Conservation (phyloP, 2,113 vertebrate genomes). For the Gobio gobio region DNA sequence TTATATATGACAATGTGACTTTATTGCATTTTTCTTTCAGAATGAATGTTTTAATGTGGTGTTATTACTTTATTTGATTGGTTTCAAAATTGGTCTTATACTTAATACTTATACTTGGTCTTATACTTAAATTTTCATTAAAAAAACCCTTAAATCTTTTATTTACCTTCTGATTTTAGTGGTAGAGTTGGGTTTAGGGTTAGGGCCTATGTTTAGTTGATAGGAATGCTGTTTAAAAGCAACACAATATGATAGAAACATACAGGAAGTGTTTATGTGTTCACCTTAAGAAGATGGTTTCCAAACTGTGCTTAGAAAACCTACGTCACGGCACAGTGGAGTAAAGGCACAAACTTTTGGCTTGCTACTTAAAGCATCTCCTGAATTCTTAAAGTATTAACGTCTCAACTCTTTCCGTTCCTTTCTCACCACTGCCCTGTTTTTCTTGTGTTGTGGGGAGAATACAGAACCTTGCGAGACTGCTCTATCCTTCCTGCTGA, state of each 20-base stretch:
- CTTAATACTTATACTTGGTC: too few species aligned
- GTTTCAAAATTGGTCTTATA: neutral
- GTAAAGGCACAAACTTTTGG: constrained; percentile 5
- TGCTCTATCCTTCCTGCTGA: constrained; percentile 56
- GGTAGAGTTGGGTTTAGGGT: neutral
- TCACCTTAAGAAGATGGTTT: neutral
- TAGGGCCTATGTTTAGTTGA: too few species aligned
- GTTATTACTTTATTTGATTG: neutral
- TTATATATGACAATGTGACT: neutral
- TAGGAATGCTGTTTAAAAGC: neutral
- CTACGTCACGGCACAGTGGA: neutral
- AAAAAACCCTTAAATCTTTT: too few species aligned
- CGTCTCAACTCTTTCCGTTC: neutral
- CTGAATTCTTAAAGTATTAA: constrained; percentile 26
- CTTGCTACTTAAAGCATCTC: neutral
- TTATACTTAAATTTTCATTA: too few species aligned
- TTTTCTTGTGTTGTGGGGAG: constrained; percentile 41
- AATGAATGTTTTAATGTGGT: neutral
- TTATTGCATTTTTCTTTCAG: neutral
- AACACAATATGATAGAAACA: neutral
- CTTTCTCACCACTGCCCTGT: neutral
- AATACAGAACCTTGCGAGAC: constrained; percentile 10
- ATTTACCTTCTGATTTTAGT: neutral
- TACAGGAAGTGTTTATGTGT: neutral
- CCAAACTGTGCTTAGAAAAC: constrained; percentile 9